Evolutionary conservation across 2,797 vertebrate species (phyloP).

Genomic region (Hapalemur alaotrensis): DNA sequence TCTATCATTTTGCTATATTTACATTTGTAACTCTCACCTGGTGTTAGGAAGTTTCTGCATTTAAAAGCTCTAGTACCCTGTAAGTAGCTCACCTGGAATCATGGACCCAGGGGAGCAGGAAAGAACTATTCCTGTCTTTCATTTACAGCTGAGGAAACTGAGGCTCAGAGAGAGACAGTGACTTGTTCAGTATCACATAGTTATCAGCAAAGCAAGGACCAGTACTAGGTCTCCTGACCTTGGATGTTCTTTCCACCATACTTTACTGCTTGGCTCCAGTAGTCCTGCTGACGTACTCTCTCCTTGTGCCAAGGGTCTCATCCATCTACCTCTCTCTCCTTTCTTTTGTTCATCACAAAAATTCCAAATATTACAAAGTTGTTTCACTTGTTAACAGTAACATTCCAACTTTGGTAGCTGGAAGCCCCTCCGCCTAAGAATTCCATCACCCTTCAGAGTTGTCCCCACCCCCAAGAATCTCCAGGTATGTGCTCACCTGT

Average conservation of each 20-base stretch:
- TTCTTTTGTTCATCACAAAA: not conserved
- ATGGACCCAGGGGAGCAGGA: not conserved
- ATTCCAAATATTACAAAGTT: not conserved
- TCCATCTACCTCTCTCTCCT: not conserved
- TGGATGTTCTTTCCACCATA: not conserved
- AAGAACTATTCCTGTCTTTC: not conserved
- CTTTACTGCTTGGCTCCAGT: not conserved
- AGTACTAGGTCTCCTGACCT: accelerated
- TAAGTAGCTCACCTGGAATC: not conserved
- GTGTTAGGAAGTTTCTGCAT: not conserved
- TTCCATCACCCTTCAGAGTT: not conserved
- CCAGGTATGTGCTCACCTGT: not conserved
- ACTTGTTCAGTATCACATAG: not conserved
- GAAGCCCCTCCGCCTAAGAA: not conserved
- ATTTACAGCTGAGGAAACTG: not conserved
- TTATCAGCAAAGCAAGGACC: not conserved
- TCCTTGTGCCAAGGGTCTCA: not conserved
- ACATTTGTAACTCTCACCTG: not conserved
- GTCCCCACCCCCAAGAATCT: not conserved
- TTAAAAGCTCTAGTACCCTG: not conserved
- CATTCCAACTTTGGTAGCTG: not conserved
- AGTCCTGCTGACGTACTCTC: not conserved
- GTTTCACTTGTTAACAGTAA: not conserved
- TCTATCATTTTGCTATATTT: conserved; percentile 37
- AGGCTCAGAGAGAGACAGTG: not conserved